phyloP scores from a whole-genome alignment of 2,888 invertebrate species.

The Gnatocerus cornutus region DNA sequence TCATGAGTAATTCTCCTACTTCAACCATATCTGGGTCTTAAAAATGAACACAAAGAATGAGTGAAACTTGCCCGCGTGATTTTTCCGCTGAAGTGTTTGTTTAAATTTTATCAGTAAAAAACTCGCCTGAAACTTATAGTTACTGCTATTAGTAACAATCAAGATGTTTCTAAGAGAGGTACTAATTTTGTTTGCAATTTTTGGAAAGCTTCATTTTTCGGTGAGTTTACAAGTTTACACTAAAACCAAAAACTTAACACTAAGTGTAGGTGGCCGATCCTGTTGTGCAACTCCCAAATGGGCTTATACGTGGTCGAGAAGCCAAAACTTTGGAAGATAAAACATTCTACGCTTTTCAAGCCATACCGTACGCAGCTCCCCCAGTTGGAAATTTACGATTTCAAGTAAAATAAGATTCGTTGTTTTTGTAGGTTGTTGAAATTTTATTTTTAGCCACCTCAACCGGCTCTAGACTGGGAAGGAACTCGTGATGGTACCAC shows the following conservation, averaged over 20 bases:
- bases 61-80: no score
- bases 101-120: no score
- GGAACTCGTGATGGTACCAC: constrained; percentile 49
- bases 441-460: constrained; percentile 50
- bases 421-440: background rate
- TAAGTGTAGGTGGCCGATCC: background rate
- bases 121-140: no score
- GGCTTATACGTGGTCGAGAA: constrained; percentile 23
- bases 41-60: no score
- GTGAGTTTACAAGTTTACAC: background rate
- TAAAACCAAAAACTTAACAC: background rate
- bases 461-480: constrained; percentile 50
- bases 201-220: no score
- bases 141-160: no score
- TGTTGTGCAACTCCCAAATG: constrained; percentile 5
- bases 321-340: constrained; percentile 14
- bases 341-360: constrained; percentile 24
- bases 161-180: no score
- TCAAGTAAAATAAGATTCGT: background rate
- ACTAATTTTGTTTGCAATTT: no score
- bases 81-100: no score
- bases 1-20: no score
- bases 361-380: constrained; percentile 27
- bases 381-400: constrained; percentile 8
- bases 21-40: no score